Evolutionary conservation across 2,113 vertebrate species (phyloP), one percentile per base, ranked within the genome.

Genomic region (Gymnobelideus leadbeateri): DNA sequence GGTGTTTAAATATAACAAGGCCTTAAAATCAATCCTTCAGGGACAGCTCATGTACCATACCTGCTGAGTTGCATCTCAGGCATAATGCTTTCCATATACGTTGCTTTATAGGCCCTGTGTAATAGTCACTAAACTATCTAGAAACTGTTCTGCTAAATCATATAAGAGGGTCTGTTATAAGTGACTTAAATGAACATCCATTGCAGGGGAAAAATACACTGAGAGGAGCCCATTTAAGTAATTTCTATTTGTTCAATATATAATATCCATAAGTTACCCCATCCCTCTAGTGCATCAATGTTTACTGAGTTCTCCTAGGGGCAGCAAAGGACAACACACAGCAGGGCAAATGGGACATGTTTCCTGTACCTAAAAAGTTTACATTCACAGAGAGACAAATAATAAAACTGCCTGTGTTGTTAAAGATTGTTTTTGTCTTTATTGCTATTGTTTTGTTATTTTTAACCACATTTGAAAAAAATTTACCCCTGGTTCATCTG

Each of bases 1-100:
- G 53, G 12, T 94, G 52, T 96, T 98, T 94, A 97, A 96, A 91
- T 92, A 94, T 61, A 97, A 94, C 9, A 94, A 90, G 92, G 95
- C 68, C 21, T 97, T 91, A 25, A 96, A 91, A 94, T 26, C 0
- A 14, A 0, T 68, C 50, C 57, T 97, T 97, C 54, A 94, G 92
- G 96, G 43, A 96, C 84, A 51, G 53, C 7, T 14, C 43, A 2
- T 91, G 19, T 49, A 50, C 9, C 77, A 0, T 31, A 92, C 28
- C 1, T 95, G 84, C 52, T 96, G 46, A 90, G 26, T 95, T 90
- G 1, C 89, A 46, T 51, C 95, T 54, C 28, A 21, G 6, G 0
- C 12, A 84, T 47, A 97, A 92, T 94, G 91, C 21, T 51, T 55
- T 96, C 50, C 24, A 26, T 94, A 52, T 8, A 54, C 1, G 0